Base-by-base conservation (phyloP, 2,888 invertebrate genomes). In the Pandemis heparana region DNA sequence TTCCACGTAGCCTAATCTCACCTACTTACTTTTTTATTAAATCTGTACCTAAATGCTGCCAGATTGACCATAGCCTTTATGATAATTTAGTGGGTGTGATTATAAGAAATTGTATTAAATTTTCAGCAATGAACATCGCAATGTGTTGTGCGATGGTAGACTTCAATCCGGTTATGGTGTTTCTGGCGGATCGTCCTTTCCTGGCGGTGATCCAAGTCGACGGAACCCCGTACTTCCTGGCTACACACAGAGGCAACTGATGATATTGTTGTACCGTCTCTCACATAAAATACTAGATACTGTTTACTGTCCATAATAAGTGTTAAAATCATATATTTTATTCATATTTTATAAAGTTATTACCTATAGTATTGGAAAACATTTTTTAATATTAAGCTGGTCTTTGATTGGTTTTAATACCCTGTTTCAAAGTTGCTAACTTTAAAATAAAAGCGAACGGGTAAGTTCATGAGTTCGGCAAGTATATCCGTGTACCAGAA, bases 151-250 rank as follows among this genome's bases (percentile, higher is more conserved):
- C 79, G 41, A 77, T 75, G 69, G 63, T 79, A 60, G 75, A 68
- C n/a, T 70, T 65, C 65, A 71, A 74, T 0, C 76, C 77, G 14
- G 46, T 75, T 63, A 74, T 66, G 43, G 74, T 71, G 46, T 85
- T 87, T 76, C 62, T 16, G 32, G 88, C 85, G 0, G 79, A 87
- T 69, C 85, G 81, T 64, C 86, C 87, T 9, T 88, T 86, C 81
- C 43, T 87, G 62, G 80, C 79, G 4, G 71, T 81, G 12, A 79
- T 81, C 10, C 67, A 77, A 38, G 71, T 79, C 3, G 76, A 79
- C 61, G 71, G 73, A n/a, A 73, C 75, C 8, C 76, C 80, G 7
- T 74, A 78, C 64, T 85, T 86, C 76, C 53, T 78, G 8, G 80
- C 80, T 18, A 66, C 72, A 5, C 76, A 76, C 68, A 70, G 53